Evolutionary conservation across 1,140 invertebrate species (phyloP).

Genomic region (Drosophila albomicans): DNA sequence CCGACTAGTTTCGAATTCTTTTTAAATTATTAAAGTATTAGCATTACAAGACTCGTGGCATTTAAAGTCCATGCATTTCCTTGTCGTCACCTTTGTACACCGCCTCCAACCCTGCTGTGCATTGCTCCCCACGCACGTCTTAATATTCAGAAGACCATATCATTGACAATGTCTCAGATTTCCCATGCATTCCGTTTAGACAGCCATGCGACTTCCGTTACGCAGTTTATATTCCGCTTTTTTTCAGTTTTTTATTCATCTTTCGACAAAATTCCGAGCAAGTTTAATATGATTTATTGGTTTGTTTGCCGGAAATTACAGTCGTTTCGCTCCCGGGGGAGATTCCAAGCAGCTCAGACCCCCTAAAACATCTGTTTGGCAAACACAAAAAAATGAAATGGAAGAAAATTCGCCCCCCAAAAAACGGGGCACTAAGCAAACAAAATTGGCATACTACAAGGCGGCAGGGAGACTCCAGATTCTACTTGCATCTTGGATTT

Average conservation of each 20-base stretch:
- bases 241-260: constrained; percentile 1
- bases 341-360: constrained; percentile 28
- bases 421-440: constrained; percentile 54
- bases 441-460: constrained; percentile 71
- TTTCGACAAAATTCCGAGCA: constrained; percentile 55
- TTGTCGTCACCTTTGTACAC: background rate
- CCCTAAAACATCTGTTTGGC: constrained; percentile 34
- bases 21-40: background rate
- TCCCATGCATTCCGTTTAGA: constrained; percentile 66
- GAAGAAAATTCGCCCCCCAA: constrained; percentile 35
- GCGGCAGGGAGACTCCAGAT: constrained; percentile 40
- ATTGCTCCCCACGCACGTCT: background rate
- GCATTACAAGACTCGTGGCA: background rate
- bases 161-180: constrained; percentile 64
- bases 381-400: constrained; percentile 43
- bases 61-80: background rate
- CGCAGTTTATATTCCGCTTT: constrained; percentile 57
- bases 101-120: background rate
- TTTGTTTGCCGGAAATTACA: constrained; percentile 84
- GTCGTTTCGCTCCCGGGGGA: constrained; percentile 47
- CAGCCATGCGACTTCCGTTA: constrained; percentile 67
- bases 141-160: constrained; percentile 41
- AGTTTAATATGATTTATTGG: constrained; percentile 84
- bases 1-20: too few species aligned
- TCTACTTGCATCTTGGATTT: constrained; percentile 17